A percentile compares a stretch with the other conserved stretches of the same genome.
Evolutionary conservation across 2,113 vertebrate species (phyloP).

Genomic region (Cochlearius cochlearius): DNA sequence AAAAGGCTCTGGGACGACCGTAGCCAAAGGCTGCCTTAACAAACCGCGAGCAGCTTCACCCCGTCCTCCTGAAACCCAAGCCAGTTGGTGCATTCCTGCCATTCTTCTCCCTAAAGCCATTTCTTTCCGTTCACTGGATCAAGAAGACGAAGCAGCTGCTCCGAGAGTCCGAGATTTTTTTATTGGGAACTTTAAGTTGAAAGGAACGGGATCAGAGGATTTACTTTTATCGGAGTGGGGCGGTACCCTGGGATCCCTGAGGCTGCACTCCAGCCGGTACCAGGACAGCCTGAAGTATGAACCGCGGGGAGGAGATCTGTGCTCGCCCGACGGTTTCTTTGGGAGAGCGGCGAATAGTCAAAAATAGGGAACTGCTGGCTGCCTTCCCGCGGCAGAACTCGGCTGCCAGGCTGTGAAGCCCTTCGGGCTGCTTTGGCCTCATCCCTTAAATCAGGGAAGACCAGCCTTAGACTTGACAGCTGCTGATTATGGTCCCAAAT

Average conservation of each 20-base stretch:
- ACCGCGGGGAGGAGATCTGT: background rate
- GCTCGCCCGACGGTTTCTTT: fast-evolving
- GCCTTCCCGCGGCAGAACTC: background rate
- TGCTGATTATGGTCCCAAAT: background rate
- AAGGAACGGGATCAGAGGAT: background rate
- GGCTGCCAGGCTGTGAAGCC: background rate
- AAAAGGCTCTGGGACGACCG: background rate
- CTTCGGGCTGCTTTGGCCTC: background rate
- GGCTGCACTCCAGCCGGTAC: background rate
- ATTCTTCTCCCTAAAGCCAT: constrained; percentile 1
- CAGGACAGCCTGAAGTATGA: background rate
- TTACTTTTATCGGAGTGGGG: background rate
- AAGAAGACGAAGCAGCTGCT: constrained; percentile 20
- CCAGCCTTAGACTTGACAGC: background rate
- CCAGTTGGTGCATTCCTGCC: background rate
- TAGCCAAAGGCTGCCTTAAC: background rate
- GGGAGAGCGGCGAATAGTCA: background rate
- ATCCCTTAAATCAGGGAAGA: background rate
- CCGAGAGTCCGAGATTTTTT: background rate
- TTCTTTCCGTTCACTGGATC: background rate
- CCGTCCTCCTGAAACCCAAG: background rate
- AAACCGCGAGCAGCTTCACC: background rate
- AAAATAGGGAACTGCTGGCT: background rate
- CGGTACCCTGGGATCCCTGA: background rate
- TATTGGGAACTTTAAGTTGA: background rate